Percentiles rank a stretch among this genome's conserved stretches.
Conservation (phyloP, 2,113 vertebrate genomes). For the Mirounga angustirostris region DNA sequence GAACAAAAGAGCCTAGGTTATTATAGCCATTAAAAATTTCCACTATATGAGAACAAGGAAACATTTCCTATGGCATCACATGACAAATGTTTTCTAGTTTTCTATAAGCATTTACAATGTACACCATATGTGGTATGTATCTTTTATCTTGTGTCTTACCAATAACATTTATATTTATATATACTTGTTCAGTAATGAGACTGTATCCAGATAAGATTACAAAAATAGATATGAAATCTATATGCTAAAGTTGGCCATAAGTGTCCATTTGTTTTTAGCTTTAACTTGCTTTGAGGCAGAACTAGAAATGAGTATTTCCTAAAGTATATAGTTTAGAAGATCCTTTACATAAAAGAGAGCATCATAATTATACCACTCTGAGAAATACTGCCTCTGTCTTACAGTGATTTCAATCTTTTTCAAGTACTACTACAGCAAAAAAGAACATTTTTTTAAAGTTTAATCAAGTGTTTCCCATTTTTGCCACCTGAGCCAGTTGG, state of each 20-base stretch:
- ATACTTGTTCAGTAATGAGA: background rate
- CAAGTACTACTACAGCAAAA: background rate
- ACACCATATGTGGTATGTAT: background rate
- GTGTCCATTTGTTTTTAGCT: slow-evolving; percentile 24
- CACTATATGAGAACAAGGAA: slow-evolving; percentile 8
- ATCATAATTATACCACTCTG: background rate
- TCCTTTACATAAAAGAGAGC: background rate
- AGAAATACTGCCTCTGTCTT: slow-evolving; percentile 18
- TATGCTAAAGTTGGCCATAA: background rate
- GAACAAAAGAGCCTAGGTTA: background rate
- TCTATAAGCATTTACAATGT: background rate
- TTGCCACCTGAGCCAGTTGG: background rate
- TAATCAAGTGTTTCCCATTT: background rate
- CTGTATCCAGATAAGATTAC: background rate
- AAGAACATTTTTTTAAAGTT: background rate
- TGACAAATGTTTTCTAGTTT: background rate
- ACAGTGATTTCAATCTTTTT: slow-evolving; percentile 27
- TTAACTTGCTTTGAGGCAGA: slow-evolving; percentile 42
- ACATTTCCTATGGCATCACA: background rate
- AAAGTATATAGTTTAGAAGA: background rate
- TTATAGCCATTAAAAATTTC: background rate
- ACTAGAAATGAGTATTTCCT: slow-evolving; percentile 7
- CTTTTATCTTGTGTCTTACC: background rate
- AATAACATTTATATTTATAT: slow-evolving; percentile 6
- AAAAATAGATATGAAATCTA: slow-evolving; percentile 35